Conservation (phyloP, 2,888 invertebrate genomes). For the Coelopa pilipes region DNA sequence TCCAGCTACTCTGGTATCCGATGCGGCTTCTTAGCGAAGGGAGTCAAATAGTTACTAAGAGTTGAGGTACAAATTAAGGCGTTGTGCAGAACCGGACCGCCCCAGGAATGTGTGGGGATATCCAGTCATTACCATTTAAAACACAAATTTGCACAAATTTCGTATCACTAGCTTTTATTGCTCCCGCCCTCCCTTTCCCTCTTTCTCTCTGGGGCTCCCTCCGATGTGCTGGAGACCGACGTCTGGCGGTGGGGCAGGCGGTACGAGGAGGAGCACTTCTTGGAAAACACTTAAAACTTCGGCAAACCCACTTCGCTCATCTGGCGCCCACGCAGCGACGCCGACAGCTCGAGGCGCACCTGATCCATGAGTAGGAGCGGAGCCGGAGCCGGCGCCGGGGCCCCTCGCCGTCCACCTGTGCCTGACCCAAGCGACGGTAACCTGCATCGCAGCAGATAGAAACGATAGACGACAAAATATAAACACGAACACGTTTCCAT, state of each 20-base stretch:
- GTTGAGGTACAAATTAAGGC: no score
- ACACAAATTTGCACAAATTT: conserved; percentile 24
- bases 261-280: neutral
- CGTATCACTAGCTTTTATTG: conserved; percentile 12
- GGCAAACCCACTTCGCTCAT: conserved; percentile 15
- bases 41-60: no score
- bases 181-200: neutral
- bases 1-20: no score
- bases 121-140: conserved; percentile 20
- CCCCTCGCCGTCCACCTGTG: neutral
- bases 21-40: no score
- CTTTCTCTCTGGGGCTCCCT: no score
- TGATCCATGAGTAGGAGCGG: conserved; percentile 19
- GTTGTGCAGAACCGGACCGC: no score
- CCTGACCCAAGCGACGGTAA: neutral
- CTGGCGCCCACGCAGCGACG: neutral
- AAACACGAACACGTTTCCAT: conserved; percentile 35
- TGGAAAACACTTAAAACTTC: conserved; percentile 32
- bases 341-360: conserved; percentile 17
- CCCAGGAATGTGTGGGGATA: neutral
- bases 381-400: neutral
- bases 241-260: no score
- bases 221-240: no score
- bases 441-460: conserved; percentile 21
- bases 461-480: conserved; percentile 27